Base-by-base conservation (phyloP, 2,888 invertebrate genomes). In the Amphiduros pacificus region DNA sequence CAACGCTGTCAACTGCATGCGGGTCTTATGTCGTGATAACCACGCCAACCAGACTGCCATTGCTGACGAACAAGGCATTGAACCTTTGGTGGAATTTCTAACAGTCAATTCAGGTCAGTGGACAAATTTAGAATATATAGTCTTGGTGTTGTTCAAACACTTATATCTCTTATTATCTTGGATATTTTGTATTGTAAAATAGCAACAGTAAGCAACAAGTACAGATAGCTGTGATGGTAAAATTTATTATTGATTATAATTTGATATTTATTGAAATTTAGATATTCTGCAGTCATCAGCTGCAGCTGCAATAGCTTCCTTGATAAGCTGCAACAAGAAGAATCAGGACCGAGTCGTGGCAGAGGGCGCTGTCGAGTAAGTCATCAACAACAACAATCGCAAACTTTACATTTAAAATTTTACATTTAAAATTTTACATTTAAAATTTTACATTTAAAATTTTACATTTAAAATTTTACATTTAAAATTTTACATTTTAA, bases 1-100 rank as follows among this genome's bases (percentile, higher is more conserved):
- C 9, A 81, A 81, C 67, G 76, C 80, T 2, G 80, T 81, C 29
- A 82, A 82, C 64, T 80, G 81, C 2, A 69, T 82, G n/a, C 69
- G 80, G 26, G 78, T 82, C 17, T 62, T 82, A 49, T 82, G 82
- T 71, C 53, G 44, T 11, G 68, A 71, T 14, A 79, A 79, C 63
- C 41, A 50, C 4, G 67, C 40, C 5, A 82, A 81, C 66, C 82
- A 82, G 68, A 71, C 73, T n/a, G 73, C 71, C 2, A 75, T 80
- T 22, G 75, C 77, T 4, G 65, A 74, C 17, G 65, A 72, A 54
- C 76, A 76, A 3, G 81, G 77, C 11, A 67, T 82, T 14, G 74
- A 75, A 52, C 74, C 77, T 2, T 71, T 82, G 17, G 75, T 81
- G 6, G 81, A 81, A 58, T 81, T 82, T 61, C 73, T 82, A n/a